These are phyloP conservation scores for Rhinolophus sinicus DNA, from an alignment of 2,113 vertebrate species.

Conservation along the genomic window DNA sequence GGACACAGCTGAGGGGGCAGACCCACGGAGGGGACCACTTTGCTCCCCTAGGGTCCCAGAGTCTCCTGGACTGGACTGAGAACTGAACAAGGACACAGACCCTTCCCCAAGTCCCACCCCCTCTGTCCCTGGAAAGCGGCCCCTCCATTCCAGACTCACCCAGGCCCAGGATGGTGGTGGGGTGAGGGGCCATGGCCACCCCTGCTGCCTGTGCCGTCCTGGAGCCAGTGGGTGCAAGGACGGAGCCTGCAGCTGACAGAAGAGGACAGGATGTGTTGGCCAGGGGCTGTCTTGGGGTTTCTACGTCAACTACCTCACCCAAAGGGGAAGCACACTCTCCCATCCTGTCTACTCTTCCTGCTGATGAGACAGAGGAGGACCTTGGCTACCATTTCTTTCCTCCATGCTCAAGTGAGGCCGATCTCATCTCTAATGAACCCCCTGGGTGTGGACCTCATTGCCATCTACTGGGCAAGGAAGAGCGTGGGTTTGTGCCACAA, in stretches of 20 bases:
- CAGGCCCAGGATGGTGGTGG: neutral
- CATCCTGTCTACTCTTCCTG: fast-evolving
- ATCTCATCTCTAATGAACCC: fast-evolving
- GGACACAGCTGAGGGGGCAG: neutral
- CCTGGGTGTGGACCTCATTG: fast-evolving
- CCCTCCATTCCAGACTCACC: neutral
- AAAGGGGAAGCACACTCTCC: neutral
- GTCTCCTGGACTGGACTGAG: neutral
- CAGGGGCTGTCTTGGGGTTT: fast-evolving
- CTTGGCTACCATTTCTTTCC: fast-evolving
- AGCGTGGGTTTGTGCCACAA: fast-evolving
- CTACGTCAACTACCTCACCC: neutral
- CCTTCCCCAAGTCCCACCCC: fast-evolving
- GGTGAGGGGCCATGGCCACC: neutral
- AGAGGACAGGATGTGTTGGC: neutral
- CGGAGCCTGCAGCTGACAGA: fast-evolving
- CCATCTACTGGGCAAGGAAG: fast-evolving
- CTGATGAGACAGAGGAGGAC: fast-evolving
- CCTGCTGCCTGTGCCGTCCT: fast-evolving
- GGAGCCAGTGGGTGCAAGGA: fast-evolving
- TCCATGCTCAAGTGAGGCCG: fast-evolving
- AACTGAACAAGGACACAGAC: neutral
- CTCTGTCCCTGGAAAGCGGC: neutral
- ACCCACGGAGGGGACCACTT: fast-evolving
- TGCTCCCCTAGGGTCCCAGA: fast-evolving